phyloP scores from a whole-genome alignment of 2,113 vertebrate genomes.

The Indri indri region DNA sequence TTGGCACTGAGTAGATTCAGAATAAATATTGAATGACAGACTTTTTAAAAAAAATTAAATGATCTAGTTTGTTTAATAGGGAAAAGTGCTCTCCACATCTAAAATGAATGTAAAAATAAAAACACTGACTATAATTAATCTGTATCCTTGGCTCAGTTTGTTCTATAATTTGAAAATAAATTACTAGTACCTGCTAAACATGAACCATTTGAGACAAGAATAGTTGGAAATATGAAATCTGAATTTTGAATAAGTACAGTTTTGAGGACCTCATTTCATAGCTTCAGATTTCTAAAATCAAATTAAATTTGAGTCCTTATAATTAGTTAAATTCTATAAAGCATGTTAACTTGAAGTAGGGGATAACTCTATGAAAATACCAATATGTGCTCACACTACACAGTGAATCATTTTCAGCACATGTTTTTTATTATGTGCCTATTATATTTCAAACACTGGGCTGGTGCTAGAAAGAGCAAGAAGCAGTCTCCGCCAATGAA shows the following conservation, averaged over 20 bases:
- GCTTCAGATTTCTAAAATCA: not conserved
- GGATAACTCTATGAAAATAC: not conserved
- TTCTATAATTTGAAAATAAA: not conserved
- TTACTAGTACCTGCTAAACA: not conserved
- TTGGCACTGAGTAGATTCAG: not conserved
- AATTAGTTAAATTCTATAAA: not conserved
- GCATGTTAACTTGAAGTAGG: not conserved
- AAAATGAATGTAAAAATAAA: not conserved
- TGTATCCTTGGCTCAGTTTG: not conserved
- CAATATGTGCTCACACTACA: too few relatives aligned
- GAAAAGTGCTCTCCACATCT: not conserved
- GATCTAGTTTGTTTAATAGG: not conserved
- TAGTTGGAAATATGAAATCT: not conserved
- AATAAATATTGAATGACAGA: not conserved
- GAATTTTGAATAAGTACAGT: not conserved
- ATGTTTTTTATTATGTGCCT: not conserved
- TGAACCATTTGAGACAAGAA: not conserved
- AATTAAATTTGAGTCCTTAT: not conserved
- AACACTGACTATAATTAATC: not conserved
- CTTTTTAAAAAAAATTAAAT: not conserved
- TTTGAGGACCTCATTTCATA: not conserved
- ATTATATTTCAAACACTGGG: not conserved
- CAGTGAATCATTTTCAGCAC: fast-evolving
- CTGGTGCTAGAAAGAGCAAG: not conserved
- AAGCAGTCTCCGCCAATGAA: not conserved